These are phyloP conservation scores for Microcebus lehilahytsara DNA, from an alignment of 2,113 vertebrate species.

Conservation along the genomic window DNA sequence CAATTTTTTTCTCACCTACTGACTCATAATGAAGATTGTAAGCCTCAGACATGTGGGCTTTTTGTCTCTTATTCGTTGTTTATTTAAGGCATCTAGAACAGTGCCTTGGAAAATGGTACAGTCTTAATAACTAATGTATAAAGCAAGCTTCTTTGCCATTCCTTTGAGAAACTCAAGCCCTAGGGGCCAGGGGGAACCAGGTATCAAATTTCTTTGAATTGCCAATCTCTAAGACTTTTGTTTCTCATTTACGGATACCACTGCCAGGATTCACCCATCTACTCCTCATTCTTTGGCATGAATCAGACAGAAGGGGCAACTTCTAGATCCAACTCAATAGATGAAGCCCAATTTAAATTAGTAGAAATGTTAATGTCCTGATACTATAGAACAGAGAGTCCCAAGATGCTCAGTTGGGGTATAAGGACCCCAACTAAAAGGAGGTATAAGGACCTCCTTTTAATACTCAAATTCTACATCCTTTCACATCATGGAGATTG, in stretches of 20 bases:
- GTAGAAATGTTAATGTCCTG: not conserved
- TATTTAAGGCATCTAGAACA: not conserved
- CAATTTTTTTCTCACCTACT: not conserved
- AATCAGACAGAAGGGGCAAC: not conserved
- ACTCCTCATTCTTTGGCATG: not conserved
- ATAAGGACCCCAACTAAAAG: not conserved
- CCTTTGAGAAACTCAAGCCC: not conserved
- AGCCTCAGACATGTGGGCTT: not conserved
- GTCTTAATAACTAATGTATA: not conserved
- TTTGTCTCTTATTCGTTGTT: not conserved
- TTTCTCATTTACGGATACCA: not conserved
- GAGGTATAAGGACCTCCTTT: not conserved
- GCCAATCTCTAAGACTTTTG: not conserved
- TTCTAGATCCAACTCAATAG: not conserved
- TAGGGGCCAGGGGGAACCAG: not conserved
- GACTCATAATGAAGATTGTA: not conserved
- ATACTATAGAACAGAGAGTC: not conserved
- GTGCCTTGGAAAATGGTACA: not conserved
- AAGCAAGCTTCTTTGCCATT: not conserved
- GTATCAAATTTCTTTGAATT: not conserved
- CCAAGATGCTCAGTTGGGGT: not conserved
- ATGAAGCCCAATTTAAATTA: not conserved
- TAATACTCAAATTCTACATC: not conserved
- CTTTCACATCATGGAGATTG: not conserved
- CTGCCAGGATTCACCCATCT: not conserved